Evolutionary conservation across 2,113 vertebrate genomes (phyloP).

Genomic region (Mungos mungo): DNA sequence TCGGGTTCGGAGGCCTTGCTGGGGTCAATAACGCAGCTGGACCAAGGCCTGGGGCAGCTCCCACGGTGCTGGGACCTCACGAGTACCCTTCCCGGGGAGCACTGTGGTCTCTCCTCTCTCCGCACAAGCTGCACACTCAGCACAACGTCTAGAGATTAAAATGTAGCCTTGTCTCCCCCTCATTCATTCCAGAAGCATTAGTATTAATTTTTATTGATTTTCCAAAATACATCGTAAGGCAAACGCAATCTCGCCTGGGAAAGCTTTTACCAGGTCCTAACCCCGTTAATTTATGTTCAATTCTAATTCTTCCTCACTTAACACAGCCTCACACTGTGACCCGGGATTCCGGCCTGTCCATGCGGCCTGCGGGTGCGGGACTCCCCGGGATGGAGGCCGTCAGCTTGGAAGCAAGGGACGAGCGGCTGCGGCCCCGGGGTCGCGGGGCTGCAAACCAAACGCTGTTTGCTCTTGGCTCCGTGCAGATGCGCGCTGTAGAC

Average conservation of each 20-base stretch:
- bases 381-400: neutral
- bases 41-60: rapidly evolving
- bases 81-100: rapidly evolving
- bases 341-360: neutral
- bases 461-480: neutral
- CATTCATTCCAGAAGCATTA: constrained; percentile 38
- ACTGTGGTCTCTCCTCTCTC: rapidly evolving
- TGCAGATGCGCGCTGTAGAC: too few species aligned
- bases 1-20: neutral
- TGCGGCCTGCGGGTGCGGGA: neutral
- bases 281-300: constrained; percentile 52
- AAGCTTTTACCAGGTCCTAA: constrained; percentile 59
- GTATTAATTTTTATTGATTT: constrained; percentile 72
- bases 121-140: neutral
- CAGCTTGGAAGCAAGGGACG: neutral
- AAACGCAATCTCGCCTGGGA: constrained; percentile 46
- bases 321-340: constrained; percentile 10
- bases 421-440: neutral
- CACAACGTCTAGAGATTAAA: neutral
- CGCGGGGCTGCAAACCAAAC: neutral
- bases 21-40: rapidly evolving
- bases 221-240: constrained; percentile 45
- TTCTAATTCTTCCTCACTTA: constrained; percentile 48
- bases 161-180: neutral
- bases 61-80: rapidly evolving